These are phyloP conservation scores for Tipula helvola DNA, from an alignment of 2,888 invertebrate genomes.

Conservation along the genomic window DNA sequence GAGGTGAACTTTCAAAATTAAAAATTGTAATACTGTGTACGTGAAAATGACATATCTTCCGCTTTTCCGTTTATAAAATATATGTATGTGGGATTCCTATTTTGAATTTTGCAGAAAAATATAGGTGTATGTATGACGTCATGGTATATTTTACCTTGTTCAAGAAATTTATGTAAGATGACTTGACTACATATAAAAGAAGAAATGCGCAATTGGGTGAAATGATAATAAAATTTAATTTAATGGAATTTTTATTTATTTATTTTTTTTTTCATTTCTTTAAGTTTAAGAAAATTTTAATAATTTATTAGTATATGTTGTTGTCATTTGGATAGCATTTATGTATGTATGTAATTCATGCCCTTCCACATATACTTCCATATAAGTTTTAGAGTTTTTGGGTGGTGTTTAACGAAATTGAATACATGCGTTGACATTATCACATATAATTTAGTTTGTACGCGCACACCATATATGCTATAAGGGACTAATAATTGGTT, in stretches of 20 bases:
- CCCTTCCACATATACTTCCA: too few relatives aligned
- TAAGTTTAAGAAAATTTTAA: background rate
- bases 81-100: background rate
- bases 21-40: background rate
- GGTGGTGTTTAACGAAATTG: background rate
- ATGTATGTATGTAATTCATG: too few relatives aligned
- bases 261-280: background rate
- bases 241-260: background rate
- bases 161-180: background rate
- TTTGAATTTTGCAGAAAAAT: background rate
- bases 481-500: background rate
- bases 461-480: background rate
- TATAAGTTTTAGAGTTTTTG: background rate
- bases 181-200: background rate
- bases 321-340: background rate
- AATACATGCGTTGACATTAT: background rate
- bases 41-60: background rate
- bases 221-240: slow-evolving; percentile 4
- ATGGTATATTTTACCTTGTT: background rate
- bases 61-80: background rate
- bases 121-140: background rate
- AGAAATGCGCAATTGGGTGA: background rate
- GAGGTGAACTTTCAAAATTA: background rate
- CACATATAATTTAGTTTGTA: background rate
- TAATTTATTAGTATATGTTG: background rate